These are phyloP conservation scores for Eilema caniola DNA, from an alignment of 2,888 invertebrate genomes.

Conservation along the genomic window DNA sequence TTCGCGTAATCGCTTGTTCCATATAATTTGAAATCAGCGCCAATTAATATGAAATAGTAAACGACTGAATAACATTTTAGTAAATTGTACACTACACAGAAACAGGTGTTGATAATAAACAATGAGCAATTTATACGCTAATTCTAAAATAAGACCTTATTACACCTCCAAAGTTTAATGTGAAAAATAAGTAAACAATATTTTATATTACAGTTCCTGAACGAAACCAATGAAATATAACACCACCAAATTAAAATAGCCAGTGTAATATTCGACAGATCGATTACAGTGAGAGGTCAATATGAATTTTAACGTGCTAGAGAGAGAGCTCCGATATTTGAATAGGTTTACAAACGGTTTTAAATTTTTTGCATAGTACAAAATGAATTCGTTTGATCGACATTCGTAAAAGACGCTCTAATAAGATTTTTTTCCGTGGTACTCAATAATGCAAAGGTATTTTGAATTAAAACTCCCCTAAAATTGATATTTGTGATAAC, in stretches of 20 bases:
- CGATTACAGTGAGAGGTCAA: conserved; percentile 35
- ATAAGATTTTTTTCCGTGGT: conserved; percentile 64
- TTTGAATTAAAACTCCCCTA: conserved; percentile 45
- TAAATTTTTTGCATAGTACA: conserved; percentile 52
- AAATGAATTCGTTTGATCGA: conserved; percentile 73
- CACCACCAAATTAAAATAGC: conserved; percentile 43
- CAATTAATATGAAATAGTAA: conserved; percentile 43
- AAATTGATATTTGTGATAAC: conserved; percentile 27
- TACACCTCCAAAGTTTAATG: not conserved
- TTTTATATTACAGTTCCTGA: conserved; percentile 53
- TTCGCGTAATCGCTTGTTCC: conserved; percentile 77
- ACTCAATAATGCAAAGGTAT: conserved; percentile 73
- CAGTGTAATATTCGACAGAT: not conserved
- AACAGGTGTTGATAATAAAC: not conserved
- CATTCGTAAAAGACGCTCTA: conserved; percentile 72
- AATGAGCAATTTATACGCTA: conserved; percentile 3
- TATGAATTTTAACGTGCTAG: not conserved
- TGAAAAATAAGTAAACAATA: conserved; percentile 1
- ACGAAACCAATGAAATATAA: conserved; percentile 53
- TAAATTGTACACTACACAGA: conserved; percentile 22
- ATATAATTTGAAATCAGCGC: conserved; percentile 78
- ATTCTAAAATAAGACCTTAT: conserved; percentile 13
- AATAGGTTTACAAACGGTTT: conserved; percentile 40
- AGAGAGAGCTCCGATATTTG: conserved; percentile 45
- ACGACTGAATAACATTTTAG: conserved; percentile 22